These are phyloP conservation scores for Chrysomela aeneicollis DNA, from an alignment of 2,888 invertebrate species.

Conservation along the genomic window DNA sequence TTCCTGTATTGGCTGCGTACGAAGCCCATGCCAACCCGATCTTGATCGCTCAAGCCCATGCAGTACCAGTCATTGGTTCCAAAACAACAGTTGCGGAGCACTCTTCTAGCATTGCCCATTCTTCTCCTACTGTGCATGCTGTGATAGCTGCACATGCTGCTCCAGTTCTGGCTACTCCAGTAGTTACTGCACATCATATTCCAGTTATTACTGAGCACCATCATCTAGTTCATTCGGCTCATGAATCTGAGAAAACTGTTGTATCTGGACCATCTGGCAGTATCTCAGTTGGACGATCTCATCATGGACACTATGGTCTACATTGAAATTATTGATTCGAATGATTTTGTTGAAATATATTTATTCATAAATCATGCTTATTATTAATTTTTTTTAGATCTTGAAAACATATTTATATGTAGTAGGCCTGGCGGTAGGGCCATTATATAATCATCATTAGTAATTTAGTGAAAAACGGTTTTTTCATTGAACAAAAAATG, in stretches of 20 bases:
- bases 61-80: constrained; percentile 9
- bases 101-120: constrained; percentile 16
- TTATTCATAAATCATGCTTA: no score
- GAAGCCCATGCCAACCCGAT: constrained; percentile 16
- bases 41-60: neutral
- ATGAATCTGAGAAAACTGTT: neutral
- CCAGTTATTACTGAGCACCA: neutral
- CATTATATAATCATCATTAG: no score
- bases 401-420: no score
- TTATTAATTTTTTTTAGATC: no score
- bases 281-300: neutral
- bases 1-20: constrained; percentile 29
- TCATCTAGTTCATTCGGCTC: neutral
- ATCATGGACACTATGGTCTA: no score
- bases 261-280: neutral
- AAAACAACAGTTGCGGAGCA: constrained; percentile 18
- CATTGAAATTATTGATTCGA: no score
- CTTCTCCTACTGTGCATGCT: constrained; percentile 10
- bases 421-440: no score
- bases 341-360: no score
- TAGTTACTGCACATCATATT: neutral
- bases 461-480: no score
- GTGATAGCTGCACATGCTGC: neutral
- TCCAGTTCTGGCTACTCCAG: neutral
- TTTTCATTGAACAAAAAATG: no score